Evolutionary conservation across 2,113 vertebrate species (phyloP), one percentile per base, ranked within the genome.

Genomic region (Scolopax mira): DNA sequence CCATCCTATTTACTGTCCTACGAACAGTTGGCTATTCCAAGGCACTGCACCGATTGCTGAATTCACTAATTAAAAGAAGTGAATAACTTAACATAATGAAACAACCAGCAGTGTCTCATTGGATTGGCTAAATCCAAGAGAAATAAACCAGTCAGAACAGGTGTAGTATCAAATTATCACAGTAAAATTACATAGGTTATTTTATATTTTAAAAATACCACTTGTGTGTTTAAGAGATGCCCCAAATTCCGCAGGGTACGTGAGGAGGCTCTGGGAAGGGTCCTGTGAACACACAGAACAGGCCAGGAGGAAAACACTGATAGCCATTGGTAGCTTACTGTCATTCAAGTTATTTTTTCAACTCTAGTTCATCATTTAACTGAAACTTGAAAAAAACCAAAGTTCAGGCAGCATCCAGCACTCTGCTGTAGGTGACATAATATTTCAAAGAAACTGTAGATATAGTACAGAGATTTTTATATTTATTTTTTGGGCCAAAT

Each of bases 61-160:
- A 92, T 93, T 94, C 89, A 78, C 48, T 65, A 77, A 93, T 42
- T 73, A 70, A 94, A 95, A 48, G 25, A 85, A 90, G 74, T 52
- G 35, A 93, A 84, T 89, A 69, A 82, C 55, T 65, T 54, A 55
- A 79, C 13, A 52, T 72, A 33, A 64, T 64, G 79, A 46, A 94
- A 92, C 23, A 80, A 58, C 17, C 46, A 21, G 33, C 5, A 11
- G 39, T 65, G 93, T 61, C 58, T 60, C n/a, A 74, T 75, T 67
- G 78, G 46, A 44, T 48, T 42, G 22, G 27, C 12, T 57, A 84
- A 77, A 61, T 79, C 35, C 21, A 66, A 79, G 19, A 42, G 69
- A 82, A 73, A 90, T 18, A 73, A 88, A 70, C 16, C 23, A 49
- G n/a, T 37, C 39, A 54, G 35, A 64, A 83, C 30, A 57, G 17